Evolutionary conservation across 2,113 vertebrate genomes (phyloP), one percentile per base, ranked within the genome.

Genomic region (Promerops cafer): DNA sequence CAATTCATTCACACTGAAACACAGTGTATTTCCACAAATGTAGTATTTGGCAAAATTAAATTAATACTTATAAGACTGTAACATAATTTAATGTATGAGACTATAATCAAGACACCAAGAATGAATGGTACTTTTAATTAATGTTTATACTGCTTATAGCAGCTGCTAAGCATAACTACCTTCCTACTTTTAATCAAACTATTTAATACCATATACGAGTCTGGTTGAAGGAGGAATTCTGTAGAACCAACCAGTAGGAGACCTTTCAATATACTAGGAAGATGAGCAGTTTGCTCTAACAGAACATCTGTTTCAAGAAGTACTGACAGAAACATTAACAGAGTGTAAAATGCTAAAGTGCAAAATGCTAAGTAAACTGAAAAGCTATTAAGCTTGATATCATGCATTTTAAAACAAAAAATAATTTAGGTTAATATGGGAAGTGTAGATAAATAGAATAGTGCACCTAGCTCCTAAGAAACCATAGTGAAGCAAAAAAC

Each of bases 331-430:
- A 97, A 89, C 75, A 93, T 90, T 91, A 94, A 87, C 3, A 30
- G 56, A 89, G 80, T n/a, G 19, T 28, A 69, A 69, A 86, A 76
- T 42, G 20, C 8, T 75, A 28, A 81, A 90, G 84, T 95, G 66
- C 90, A 75, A 97, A 97, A 97, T 49, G 31, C 72, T 89, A 88
- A 89, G 60, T 89, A 96, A 97, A 94, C 56, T 92, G 72, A 92
- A 94, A 89, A 91, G 45, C 20, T 87, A 79, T 91, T 68, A 83
- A 86, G 69, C 72, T 95, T 95, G 28, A 26, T 78, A 45, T 93
- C 87, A 84, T 45, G 44, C 12, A n/a, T 89, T 95, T 71, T 35
- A 13, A 90, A 93, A 94, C 14, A 31, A 96, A 92, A 96, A 89
- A 75, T 76, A 49, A 11, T 54, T 97, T 93, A 82, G 24, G 30